These are phyloP conservation scores for Melospiza georgiana DNA, from an alignment of 2,113 vertebrate species.

Conservation along the genomic window DNA sequence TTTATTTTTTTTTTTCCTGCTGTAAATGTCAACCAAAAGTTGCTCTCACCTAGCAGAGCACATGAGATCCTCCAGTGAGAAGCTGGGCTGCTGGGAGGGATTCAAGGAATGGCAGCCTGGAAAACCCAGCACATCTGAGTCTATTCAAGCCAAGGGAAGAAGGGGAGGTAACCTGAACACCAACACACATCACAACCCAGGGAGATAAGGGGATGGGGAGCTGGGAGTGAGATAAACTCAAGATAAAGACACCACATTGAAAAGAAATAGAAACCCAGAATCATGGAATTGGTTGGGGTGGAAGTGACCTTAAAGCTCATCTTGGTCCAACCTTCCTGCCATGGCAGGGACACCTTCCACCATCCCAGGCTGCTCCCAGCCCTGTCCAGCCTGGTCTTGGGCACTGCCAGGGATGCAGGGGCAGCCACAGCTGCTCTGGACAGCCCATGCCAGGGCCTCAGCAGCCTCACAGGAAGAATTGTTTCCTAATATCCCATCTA, in stretches of 20 bases:
- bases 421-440: not conserved
- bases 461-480: not conserved
- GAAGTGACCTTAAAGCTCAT: not conserved
- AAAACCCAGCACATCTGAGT: not conserved
- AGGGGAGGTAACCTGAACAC: not conserved
- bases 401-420: not conserved
- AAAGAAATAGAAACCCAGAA: not conserved
- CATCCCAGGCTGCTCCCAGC: fast-evolving
- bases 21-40: not conserved
- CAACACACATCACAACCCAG: not conserved
- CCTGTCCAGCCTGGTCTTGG: not conserved
- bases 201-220: not conserved
- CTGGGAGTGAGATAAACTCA: not conserved
- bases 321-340: not conserved
- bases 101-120: not conserved
- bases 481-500: not conserved
- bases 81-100: not conserved
- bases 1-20: not conserved
- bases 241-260: not conserved
- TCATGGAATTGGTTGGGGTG: not conserved
- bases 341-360: not conserved
- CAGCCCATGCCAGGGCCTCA: not conserved
- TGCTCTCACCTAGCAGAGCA: not conserved
- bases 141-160: not conserved
- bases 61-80: not conserved